Evolutionary conservation across 2,888 invertebrate species (phyloP).

Genomic region (Harmothoe impar): DNA sequence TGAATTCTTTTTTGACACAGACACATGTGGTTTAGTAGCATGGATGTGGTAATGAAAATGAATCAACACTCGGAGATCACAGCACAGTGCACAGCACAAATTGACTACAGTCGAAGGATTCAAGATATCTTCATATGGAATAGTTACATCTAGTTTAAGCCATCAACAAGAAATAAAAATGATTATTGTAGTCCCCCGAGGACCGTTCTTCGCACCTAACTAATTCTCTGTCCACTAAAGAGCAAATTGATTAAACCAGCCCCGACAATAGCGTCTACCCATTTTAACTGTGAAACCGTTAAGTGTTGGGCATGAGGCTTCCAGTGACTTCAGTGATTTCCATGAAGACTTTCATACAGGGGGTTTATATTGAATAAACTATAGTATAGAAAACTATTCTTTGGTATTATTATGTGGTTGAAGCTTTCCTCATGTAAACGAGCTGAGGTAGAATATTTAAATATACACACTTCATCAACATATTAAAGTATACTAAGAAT

Average conservation of each 20-base stretch:
- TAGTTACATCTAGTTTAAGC: conserved; percentile 43
- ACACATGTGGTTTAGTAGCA: too few relatives aligned
- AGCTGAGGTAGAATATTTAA: conserved; percentile 47
- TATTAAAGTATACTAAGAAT: too few relatives aligned
- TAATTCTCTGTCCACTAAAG: too few relatives aligned
- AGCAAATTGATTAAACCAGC: too few relatives aligned
- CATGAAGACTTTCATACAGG: neutral
- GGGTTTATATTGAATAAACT: neutral
- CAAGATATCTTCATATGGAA: neutral
- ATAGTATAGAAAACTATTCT: neutral
- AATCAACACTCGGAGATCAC: conserved; percentile 15
- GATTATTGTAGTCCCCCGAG: too few relatives aligned
- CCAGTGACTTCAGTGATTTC: too few relatives aligned
- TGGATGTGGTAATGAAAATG: neutral
- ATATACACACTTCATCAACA: too few relatives aligned
- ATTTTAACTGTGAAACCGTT: too few relatives aligned
- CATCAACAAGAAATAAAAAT: conserved; percentile 21
- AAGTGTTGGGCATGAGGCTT: too few relatives aligned
- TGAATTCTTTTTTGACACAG: too few relatives aligned
- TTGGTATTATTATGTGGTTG: conserved; percentile 21
- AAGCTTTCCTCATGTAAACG: conserved; percentile 1
- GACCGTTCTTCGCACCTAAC: too few relatives aligned
- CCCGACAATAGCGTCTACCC: too few relatives aligned
- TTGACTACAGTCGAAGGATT: neutral
- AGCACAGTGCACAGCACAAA: conserved; percentile 37